phyloP scores from a whole-genome alignment of 35 echinoderm and acorn worm species.

The Anneissia japonica region DNA sequence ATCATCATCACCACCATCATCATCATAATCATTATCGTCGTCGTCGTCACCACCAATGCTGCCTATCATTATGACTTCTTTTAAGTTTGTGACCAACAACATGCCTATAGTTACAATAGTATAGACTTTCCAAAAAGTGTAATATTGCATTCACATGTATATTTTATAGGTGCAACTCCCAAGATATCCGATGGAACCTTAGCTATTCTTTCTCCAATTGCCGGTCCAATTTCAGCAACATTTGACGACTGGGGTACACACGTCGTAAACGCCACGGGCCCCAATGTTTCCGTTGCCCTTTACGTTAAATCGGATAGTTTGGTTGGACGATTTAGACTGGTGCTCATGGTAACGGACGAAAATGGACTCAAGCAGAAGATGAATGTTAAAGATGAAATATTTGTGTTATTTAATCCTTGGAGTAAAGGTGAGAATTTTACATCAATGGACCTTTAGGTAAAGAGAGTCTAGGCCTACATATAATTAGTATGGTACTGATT shows the following conservation, averaged over 20 bases:
- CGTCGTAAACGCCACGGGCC: constrained; percentile 36
- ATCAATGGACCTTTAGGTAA: no score
- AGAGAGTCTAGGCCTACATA: no score
- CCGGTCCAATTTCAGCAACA: not conserved
- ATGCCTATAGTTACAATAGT: no score
- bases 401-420: constrained; percentile 91
- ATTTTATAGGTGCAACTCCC: not conserved
- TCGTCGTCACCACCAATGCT: no score
- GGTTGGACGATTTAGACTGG: constrained; percentile 58
- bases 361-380: constrained; percentile 53
- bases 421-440: constrained; percentile 54
- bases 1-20: no score
- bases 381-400: constrained; percentile 50
- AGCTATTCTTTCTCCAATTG: not conserved
- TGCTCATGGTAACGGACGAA: constrained; percentile 26
- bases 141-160: no score
- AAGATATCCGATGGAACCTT: not conserved
- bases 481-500: no score
- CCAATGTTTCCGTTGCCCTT: constrained; percentile 42
- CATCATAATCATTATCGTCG: no score
- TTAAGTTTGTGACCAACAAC: no score
- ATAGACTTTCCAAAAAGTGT: no score
- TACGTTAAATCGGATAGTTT: constrained; percentile 55
- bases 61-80: no score
- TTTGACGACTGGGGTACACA: constrained; percentile 63